A percentile compares a stretch with the other conserved stretches of the same genome.
Evolutionary conservation across 2,113 vertebrate genomes (phyloP).

Genomic region (Sylvia atricapilla): DNA sequence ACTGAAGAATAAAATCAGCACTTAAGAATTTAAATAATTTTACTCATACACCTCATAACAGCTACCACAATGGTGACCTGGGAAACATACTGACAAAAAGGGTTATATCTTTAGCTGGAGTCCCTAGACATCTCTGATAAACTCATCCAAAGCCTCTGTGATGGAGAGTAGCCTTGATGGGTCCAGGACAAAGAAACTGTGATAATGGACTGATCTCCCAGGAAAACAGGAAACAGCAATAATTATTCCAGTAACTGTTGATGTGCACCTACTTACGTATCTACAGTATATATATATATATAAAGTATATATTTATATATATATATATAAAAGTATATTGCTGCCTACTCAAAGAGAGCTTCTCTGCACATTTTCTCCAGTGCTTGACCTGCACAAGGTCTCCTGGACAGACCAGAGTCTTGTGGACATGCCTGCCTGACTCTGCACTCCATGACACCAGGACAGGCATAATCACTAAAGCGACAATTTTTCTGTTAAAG

Average conservation of each 20-base stretch:
- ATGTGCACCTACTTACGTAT: fast-evolving
- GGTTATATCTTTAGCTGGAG: not conserved
- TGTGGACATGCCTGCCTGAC: not conserved
- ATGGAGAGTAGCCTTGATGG: not conserved
- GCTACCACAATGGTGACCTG: fast-evolving
- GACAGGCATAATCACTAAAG: not conserved
- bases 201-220: not conserved
- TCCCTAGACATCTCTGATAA: not conserved
- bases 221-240: not conserved
- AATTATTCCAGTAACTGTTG: not conserved
- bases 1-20: not conserved
- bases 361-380: not conserved
- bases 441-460: not conserved
- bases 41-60: not conserved
- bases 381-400: not conserved
- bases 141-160: not conserved
- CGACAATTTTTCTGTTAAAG: not conserved
- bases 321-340: not conserved
- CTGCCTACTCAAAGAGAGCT: not conserved
- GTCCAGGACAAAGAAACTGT: not conserved
- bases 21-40: not conserved
- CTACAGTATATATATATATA: too few relatives aligned
- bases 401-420: not conserved
- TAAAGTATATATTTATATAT: too few relatives aligned
- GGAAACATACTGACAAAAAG: not conserved